Evolutionary conservation across 2,888 invertebrate genomes (phyloP).

Genomic region (Zygaena filipendulae): DNA sequence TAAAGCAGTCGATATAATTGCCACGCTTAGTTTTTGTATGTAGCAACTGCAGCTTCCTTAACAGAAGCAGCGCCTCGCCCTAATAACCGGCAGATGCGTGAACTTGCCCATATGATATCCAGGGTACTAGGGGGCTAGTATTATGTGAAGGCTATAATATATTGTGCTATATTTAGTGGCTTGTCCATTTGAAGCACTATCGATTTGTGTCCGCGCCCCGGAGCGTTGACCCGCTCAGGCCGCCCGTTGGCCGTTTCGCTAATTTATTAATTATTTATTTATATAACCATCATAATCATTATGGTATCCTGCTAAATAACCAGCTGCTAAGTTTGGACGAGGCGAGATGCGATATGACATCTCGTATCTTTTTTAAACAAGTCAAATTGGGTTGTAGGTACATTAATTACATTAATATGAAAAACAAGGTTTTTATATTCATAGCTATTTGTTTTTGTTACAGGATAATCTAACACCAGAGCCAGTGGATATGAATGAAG

Average conservation of each 20-base stretch:
- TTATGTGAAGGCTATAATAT: slow-evolving; percentile 21
- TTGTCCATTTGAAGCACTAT: slow-evolving; percentile 63
- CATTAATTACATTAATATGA: no score
- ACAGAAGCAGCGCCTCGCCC: not conserved
- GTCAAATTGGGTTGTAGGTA: no score
- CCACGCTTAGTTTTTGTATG: no score
- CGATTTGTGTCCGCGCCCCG: slow-evolving; percentile 51
- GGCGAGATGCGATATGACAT: no score
- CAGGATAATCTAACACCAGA: slow-evolving; percentile 80
- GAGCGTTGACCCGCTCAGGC: slow-evolving; percentile 50
- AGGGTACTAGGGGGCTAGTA: slow-evolving; percentile 24
- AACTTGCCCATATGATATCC: slow-evolving; percentile 13
- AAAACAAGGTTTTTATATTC: no score
- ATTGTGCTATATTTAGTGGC: slow-evolving; percentile 50
- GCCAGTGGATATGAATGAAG: slow-evolving; percentile 75
- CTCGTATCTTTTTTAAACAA: no score
- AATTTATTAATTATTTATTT: slow-evolving; percentile 67
- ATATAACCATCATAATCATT: slow-evolving; percentile 33
- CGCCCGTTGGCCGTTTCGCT: slow-evolving; percentile 47
- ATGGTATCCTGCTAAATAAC: slow-evolving; percentile 31
- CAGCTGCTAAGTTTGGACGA: no score
- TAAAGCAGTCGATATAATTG: no score
- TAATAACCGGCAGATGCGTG: slow-evolving; percentile 7
- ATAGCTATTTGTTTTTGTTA: slow-evolving; percentile 51
- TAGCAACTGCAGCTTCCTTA: no score